These are phyloP conservation scores for Pterophyllum scalare DNA, from an alignment of 2,113 vertebrate genomes.

Conservation along the genomic window DNA sequence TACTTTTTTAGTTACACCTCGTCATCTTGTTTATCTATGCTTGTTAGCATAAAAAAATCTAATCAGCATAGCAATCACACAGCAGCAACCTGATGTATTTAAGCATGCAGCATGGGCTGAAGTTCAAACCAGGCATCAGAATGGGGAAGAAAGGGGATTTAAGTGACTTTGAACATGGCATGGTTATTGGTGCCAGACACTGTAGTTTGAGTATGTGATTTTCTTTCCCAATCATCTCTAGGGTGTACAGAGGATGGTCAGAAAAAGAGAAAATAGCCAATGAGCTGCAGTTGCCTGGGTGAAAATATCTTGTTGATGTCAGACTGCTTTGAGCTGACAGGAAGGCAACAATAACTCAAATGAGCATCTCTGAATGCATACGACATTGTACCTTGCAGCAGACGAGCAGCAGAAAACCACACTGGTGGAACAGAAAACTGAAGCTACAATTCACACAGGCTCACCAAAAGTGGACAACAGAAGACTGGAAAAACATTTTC, in stretches of 20 bases:
- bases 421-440: too few relatives aligned
- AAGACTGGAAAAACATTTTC: not conserved
- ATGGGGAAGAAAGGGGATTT: not conserved
- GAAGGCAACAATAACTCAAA: not conserved
- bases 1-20: not conserved
- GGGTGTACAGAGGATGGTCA: not conserved
- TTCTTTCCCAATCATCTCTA: not conserved
- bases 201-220: not conserved
- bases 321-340: not conserved
- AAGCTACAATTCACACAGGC: not conserved
- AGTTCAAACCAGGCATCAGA: not conserved
- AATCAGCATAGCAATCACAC: not conserved
- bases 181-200: not conserved
- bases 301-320: not conserved
- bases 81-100: not conserved
- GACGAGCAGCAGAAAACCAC: not conserved
- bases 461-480: not conserved
- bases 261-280: not conserved
- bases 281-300: not conserved
- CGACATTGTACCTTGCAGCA: not conserved
- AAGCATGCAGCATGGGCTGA: not conserved
- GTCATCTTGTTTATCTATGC: not conserved
- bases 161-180: not conserved
- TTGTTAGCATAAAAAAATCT: not conserved
- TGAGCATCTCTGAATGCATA: not conserved